Evolutionary conservation across 2,888 invertebrate species (phyloP), one percentile per base, ranked within the genome.

Genomic region (Prosapia bicincta): DNA sequence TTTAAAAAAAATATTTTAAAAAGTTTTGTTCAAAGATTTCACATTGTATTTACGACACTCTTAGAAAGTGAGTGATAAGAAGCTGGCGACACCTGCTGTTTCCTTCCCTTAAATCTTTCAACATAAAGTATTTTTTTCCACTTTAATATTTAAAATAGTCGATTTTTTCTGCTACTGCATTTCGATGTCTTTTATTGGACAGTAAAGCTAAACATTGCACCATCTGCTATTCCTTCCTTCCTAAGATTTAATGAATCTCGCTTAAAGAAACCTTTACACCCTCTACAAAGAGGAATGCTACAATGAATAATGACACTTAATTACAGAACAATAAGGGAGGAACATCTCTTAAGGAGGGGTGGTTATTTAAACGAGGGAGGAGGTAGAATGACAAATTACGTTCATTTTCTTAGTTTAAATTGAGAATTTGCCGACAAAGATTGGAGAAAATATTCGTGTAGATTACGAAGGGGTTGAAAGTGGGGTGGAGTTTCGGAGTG

Each of bases 311-410:
- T 72, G 72, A 38, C 13, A 26, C 67, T 72, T 72, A 72, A 72
- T 72, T 72, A 72, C 32, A 66, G 32, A 72, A 72, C 72, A 72
- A 72, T 72, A 72, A 72, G 72, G 72, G 67, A 67, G 30, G 72
- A 54, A 20, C 38, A 72, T 67, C 72, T 67, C 72, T 66, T 65
- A 28, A 65, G 9, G 26, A 15, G 67, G 67, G 26, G 67, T 67
- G 67, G 67, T 26, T 26, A 67, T 67, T 67, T 67, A 67, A 67
- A 54, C 20, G 20, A 20, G 54, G 54, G 54, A 54, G 54, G 54
- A 54, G 54, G 54, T 54, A 20, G 54, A 54, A 54, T 54, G 54
- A 54, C 54, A 54, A 54, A 54, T 54, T 54, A 54, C 54, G 54
- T 54, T 54, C 54, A 54, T 54, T 54, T 54, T 54, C 54, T 54